Base-by-base conservation (phyloP, 2,888 invertebrate species). In the Ferdinandea cuprea region DNA sequence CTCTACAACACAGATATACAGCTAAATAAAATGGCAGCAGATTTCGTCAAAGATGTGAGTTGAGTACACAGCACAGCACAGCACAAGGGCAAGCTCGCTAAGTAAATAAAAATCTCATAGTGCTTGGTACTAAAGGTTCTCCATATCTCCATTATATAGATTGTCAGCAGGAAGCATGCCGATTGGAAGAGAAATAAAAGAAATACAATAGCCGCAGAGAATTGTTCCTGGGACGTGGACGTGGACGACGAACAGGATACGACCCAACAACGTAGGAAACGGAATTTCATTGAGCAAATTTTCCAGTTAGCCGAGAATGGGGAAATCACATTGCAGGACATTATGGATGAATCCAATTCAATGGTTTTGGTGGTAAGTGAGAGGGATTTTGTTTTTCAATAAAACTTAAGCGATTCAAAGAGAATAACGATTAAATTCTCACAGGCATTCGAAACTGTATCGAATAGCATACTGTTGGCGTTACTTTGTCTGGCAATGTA, bases 221-320 rank as follows among this genome's bases (percentile, higher is more conserved):
- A 19, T 11, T 17, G 19, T 17, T 44, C 11, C 13, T 59, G 56
- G 42, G 44, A 59, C 8, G 83, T 56, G 2, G 66, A 66, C 13
- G 54, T 56, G 42, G 44, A 59, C 8, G 83, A 61, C 3, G 66
- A 66, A 2, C 48, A 65, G 30, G 46, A 44, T 4, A 87, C 85
- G 85, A n/a, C n/a, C n/a, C n/a, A n/a, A n/a, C 87, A 87, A 61
- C 78, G 78, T 21, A 73, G 54, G 63, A 87, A 88, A 9, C 88
- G 89, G 78, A 89, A 89, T 73, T 90, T 90, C 78, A 89, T 89
- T 48, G 89, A 89, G 79, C 89, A 90, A 86, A 87, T 90, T 86
- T 90, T 89, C 65, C 88, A 89, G 54, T 85, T 89, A 86, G 90
- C 89, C 9, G 89, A 89, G 73, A 86, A 86, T 11, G 89, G 89